A percentile compares a stretch with the other conserved stretches of the same genome.
phyloP scores from a whole-genome alignment of 2,888 invertebrate genomes.

The Aleiodes leptofemur region DNA sequence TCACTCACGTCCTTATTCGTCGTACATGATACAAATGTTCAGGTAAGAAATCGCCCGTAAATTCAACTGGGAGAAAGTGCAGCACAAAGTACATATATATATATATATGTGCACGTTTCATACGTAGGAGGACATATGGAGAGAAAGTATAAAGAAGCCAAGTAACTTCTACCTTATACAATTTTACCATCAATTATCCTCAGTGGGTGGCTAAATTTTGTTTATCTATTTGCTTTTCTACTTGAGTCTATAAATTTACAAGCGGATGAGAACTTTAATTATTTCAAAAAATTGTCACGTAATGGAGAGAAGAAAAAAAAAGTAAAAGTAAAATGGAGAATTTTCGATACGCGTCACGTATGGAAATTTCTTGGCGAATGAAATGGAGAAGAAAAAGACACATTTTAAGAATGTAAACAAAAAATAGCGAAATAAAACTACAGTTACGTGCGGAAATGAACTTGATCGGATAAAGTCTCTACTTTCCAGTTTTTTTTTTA shows the following conservation, averaged over 20 bases:
- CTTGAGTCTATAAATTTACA: constrained; percentile 13
- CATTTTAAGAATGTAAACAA: neutral
- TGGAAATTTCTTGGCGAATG: neutral
- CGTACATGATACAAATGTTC: constrained; percentile 31
- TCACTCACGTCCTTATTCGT: constrained; percentile 20
- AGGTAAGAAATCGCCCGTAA: constrained; percentile 50
- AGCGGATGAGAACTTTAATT: neutral
- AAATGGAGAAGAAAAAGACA: constrained; percentile 8
- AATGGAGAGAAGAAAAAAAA: neutral
- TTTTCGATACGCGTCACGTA: neutral
- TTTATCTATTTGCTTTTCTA: constrained; percentile 1
- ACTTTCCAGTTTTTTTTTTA: constrained; percentile 4
- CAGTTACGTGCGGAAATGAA: constrained; percentile 20
- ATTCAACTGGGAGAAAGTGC: constrained; percentile 56
- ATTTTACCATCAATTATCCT: constrained; percentile 2
- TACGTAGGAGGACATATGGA: constrained; percentile 28
- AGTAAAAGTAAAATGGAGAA: constrained; percentile 16
- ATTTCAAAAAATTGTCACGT: constrained; percentile 3
- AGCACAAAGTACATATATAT: constrained; percentile 28
- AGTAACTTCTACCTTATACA: constrained; percentile 13
- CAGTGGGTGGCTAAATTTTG: constrained; percentile 1
- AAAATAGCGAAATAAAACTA: neutral
- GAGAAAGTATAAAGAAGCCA: constrained; percentile 40
- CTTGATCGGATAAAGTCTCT: neutral
- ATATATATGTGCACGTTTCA: constrained; percentile 25